A percentile compares a stretch with the other conserved stretches of the same genome.
Conservation (phyloP, 2,797 vertebrate species). For the Leuciscus waleckii region DNA sequence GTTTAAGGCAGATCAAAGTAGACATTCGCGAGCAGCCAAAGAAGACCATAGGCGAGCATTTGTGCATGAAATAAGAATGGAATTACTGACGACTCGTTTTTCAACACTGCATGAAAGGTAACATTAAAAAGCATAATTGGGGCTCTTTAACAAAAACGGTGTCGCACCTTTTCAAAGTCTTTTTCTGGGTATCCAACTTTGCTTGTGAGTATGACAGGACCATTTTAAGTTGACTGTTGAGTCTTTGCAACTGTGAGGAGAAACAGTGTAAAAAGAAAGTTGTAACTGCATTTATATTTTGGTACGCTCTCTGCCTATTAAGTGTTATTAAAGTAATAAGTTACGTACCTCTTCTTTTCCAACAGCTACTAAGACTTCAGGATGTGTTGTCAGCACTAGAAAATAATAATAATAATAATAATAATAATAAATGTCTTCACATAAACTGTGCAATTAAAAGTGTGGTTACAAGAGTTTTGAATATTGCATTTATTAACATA, state of each 20-base stretch:
- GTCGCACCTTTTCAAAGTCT: constrained; percentile 80
- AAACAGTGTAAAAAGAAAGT: not conserved
- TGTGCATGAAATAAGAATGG: not conserved
- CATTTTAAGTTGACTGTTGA: constrained; percentile 84
- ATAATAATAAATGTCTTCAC: not conserved
- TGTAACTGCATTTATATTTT: not conserved
- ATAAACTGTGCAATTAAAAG: not conserved
- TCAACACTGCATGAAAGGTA: not conserved
- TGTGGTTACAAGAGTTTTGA: not conserved
- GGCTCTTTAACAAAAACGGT: not conserved
- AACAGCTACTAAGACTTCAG: constrained; percentile 74
- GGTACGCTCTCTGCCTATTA: not conserved
- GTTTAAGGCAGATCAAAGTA: not conserved
- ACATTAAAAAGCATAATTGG: not conserved
- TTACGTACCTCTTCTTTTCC: constrained; percentile 76
- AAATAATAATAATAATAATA: not conserved
- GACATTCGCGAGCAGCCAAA: not conserved
- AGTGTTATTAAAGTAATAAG: not conserved
- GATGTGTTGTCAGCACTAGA: constrained; percentile 73
- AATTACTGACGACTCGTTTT: not conserved
- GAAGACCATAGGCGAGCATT: not conserved
- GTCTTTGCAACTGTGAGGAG: constrained; percentile 79
- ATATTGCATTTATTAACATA: not conserved
- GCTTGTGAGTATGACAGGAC: constrained; percentile 74
- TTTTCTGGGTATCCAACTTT: constrained; percentile 81